phyloP scores from a whole-genome alignment of 2,888 invertebrate genomes.

The Chromoteleia sp. region DNA sequence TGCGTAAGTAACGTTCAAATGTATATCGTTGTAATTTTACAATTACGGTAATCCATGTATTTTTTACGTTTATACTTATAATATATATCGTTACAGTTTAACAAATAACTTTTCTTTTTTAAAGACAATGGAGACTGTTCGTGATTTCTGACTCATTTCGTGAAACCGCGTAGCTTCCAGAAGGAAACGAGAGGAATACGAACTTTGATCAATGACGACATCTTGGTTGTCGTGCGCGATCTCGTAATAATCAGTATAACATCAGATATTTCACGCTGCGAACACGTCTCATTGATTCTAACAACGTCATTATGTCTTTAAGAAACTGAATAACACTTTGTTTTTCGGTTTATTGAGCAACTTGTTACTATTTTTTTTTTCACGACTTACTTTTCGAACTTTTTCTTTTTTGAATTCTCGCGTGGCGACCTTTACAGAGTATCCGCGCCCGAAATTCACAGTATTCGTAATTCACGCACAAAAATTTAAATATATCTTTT shows the following conservation, averaged over 20 bases:
- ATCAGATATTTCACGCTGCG: slow-evolving; percentile 42
- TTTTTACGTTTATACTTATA: too few relatives aligned
- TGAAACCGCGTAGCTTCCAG: slow-evolving; percentile 53
- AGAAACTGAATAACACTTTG: slow-evolving; percentile 17
- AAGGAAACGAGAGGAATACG: slow-evolving; percentile 63
- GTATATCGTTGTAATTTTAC: too few relatives aligned
- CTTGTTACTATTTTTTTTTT: slow-evolving; percentile 10
- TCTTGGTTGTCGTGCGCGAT: slow-evolving; percentile 34
- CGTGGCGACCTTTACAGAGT: slow-evolving; percentile 9
- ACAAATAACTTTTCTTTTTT: too few relatives aligned
- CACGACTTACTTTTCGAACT: not conserved
- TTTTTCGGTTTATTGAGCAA: slow-evolving; percentile 23
- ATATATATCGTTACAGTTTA: too few relatives aligned
- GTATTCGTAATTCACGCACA: not conserved
- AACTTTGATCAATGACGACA: slow-evolving; percentile 71
- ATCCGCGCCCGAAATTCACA: not conserved
- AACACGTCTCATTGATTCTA: slow-evolving; percentile 38
- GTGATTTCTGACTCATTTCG: slow-evolving; percentile 55
- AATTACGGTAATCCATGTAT: too few relatives aligned
- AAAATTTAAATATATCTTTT: slow-evolving; percentile 24
- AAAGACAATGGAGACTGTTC: not conserved
- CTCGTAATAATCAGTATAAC: slow-evolving; percentile 51
- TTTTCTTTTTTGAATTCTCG: slow-evolving; percentile 3
- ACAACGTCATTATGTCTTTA: slow-evolving; percentile 39
- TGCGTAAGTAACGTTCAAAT: too few relatives aligned